These are phyloP conservation scores for Lepisosteus oculatus DNA, from an alignment of 2,113 vertebrate species.

Conservation along the genomic window DNA sequence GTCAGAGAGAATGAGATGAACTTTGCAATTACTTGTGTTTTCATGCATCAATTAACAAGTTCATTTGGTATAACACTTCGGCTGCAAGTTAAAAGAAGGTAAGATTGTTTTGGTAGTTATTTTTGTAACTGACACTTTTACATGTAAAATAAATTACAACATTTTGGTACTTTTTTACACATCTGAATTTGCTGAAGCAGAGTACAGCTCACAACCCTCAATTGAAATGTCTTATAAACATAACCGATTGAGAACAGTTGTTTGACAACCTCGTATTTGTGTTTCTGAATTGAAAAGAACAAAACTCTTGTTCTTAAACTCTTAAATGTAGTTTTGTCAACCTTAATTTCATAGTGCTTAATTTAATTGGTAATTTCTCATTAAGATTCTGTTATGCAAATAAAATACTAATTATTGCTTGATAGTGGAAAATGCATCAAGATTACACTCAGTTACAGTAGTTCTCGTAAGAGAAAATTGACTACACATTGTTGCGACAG, in stretches of 20 bases:
- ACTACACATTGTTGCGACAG: constrained; percentile 38
- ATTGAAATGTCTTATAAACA: too few relatives aligned
- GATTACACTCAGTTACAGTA: constrained; percentile 24
- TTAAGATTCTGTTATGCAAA: constrained; percentile 7
- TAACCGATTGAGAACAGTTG: too few relatives aligned
- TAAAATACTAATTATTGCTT: constrained; percentile 16
- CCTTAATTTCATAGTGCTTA: neutral
- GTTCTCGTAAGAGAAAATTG: constrained; percentile 41
- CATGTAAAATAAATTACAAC: too few relatives aligned
- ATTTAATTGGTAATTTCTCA: constrained; percentile 15
- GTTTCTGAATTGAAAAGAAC: constrained; percentile 6
- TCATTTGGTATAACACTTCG: constrained; percentile 12
- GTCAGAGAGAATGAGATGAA: constrained; percentile 2
- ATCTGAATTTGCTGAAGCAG: too few relatives aligned
- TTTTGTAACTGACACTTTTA: too few relatives aligned
- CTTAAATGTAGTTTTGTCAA: constrained; percentile 11
- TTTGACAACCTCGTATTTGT: too few relatives aligned
- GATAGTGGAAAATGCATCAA: constrained; percentile 41
- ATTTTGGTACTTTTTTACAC: too few relatives aligned
- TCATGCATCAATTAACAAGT: constrained; percentile 18
- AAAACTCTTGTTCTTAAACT: constrained; percentile 4
- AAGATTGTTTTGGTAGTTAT: too few relatives aligned
- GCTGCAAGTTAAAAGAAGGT: constrained; percentile 11
- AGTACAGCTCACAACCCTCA: too few relatives aligned
- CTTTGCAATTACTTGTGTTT: constrained; percentile 11